Evolutionary conservation across 23 tunicate species (phyloP).

Genomic region (Ascidia mentula): DNA sequence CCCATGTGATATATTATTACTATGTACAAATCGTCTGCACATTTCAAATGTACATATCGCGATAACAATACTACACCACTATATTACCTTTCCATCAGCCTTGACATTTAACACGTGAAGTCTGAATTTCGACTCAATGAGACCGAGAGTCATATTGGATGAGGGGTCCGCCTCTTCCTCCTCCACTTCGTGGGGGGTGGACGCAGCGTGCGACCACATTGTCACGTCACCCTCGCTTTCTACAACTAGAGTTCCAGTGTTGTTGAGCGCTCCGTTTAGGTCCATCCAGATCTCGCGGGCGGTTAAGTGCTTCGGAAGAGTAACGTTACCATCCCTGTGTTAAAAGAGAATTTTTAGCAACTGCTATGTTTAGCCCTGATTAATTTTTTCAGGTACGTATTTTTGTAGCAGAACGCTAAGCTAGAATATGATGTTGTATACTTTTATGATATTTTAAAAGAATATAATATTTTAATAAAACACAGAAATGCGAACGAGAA

Average conservation of each 20-base stretch:
- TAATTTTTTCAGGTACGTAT: too few relatives aligned
- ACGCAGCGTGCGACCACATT: constrained; percentile 33
- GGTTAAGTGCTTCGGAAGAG: constrained; percentile 16
- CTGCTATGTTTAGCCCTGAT: not conserved
- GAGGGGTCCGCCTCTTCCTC: not conserved
- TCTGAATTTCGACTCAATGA: constrained; percentile 7
- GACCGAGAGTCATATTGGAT: constrained; percentile 1
- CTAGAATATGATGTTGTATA: too few relatives aligned
- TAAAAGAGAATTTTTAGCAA: not conserved
- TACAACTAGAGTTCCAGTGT: constrained; percentile 20
- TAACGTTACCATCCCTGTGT: constrained; percentile 19
- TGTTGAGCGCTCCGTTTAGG: constrained; percentile 15
- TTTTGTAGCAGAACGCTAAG: too few relatives aligned
- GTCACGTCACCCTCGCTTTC: constrained; percentile 37
- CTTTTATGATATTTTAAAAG: too few relatives aligned
- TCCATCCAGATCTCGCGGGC: constrained; percentile 35
- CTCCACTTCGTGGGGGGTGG: constrained; percentile 13
- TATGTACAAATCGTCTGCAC: too few relatives aligned
- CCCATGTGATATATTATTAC: too few relatives aligned
- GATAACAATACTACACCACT: too few relatives aligned
- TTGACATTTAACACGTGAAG: constrained; percentile 29
- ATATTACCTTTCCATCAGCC: constrained; percentile 39
- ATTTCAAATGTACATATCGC: too few relatives aligned
- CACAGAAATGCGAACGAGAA: too few relatives aligned
- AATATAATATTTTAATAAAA: too few relatives aligned